These are phyloP conservation scores for Rhagologus leucostigma DNA, from an alignment of 2,113 vertebrate species.

Conservation along the genomic window DNA sequence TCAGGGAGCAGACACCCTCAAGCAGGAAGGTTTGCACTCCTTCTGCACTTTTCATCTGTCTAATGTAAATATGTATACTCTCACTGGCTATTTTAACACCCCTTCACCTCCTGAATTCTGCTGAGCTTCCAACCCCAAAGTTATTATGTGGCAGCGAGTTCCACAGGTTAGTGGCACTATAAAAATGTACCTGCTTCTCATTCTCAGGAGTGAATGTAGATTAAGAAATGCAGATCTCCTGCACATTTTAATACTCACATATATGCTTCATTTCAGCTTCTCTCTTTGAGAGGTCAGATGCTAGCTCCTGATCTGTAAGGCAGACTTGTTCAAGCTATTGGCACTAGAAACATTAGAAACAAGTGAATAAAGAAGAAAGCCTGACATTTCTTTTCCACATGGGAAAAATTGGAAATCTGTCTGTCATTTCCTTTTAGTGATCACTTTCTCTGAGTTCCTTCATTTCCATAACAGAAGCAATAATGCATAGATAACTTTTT, in stretches of 20 bases:
- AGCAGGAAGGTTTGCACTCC: background rate
- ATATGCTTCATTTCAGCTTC: background rate
- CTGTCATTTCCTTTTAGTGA: background rate
- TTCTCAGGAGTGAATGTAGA: background rate
- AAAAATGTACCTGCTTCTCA: background rate
- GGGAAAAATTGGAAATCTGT: background rate
- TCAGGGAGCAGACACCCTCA: background rate
- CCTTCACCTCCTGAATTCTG: background rate
- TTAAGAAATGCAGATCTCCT: background rate
- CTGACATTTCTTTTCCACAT: background rate
- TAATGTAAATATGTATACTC: background rate
- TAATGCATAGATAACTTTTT: background rate
- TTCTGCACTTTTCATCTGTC: background rate
- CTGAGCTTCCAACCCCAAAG: background rate
- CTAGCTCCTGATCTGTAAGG: background rate
- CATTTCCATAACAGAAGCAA: background rate
- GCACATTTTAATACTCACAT: background rate
- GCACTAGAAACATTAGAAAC: background rate
- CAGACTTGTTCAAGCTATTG: background rate
- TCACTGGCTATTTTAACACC: background rate
- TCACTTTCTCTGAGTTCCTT: background rate
- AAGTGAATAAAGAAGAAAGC: background rate
- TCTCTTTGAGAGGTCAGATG: background rate
- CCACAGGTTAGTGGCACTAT: background rate
- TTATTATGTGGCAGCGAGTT: background rate